Base-by-base conservation (phyloP, 2,888 invertebrate species). In the Cotesia congregata region DNA sequence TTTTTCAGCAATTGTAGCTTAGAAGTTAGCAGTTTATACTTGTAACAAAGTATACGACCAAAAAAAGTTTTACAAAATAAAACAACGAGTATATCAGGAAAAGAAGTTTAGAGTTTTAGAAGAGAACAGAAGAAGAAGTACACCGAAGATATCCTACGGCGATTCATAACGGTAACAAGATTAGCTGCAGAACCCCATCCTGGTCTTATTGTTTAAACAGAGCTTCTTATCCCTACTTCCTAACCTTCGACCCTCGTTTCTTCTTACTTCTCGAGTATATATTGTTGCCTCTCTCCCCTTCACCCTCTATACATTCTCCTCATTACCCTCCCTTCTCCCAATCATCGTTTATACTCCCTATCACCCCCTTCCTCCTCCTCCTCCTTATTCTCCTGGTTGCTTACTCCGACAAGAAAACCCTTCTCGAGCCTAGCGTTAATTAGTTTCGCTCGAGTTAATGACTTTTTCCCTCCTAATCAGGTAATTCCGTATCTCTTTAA, bases 401-500 rank as follows among this genome's bases (percentile, higher is more conserved):
- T 50, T 50, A 50, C 50, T 50, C 50, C 77, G 17, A 67, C 77
- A 61, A 74, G 67, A 70, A 75, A 64, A 68, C 70, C 72, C 75
- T 72, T 77, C 50, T 60, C 82, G 84, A 84, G 86, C 85, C 86
- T 83, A 86, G 86, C 89, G 88, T 89, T 90, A 90, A 90, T 90
- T 90, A 89, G 89, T 89, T 90, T 89, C 88, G 88, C 89, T 87
- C 86, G 88, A 88, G 89, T 89, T 90, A 90, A 90, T 89, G 89
- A 89, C 89, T 89, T 89, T 89, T 89, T 88, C 88, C 88, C 88
- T 89, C 86, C 88, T 89, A 90, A 90, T 90, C 90, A 90, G 89
- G 89, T 89, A 89, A 90, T 90, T 90, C 86, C 89, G 88, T 90
- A 90, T 90, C 89, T 89, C 89, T 90, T 90, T 89, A 89, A 89